A percentile compares a stretch with the other conserved stretches of the same genome.
These are phyloP conservation scores for Tetragonula carbonaria DNA, from an alignment of 2,888 invertebrate species.

Conservation along the genomic window DNA sequence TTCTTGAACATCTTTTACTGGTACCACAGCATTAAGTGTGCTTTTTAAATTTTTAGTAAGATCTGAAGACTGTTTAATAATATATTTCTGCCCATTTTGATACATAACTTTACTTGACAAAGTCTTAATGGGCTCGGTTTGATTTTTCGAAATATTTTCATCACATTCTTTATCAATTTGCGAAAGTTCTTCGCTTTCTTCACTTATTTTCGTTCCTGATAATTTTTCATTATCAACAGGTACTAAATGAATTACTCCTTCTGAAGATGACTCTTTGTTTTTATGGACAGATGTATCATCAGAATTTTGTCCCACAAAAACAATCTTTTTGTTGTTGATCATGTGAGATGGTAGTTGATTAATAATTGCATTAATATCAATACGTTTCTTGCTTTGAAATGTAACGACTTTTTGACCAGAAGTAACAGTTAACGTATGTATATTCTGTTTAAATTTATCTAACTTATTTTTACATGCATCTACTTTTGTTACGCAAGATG, in stretches of 20 bases:
- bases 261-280: constrained; percentile 27
- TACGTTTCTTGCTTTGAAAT: constrained; percentile 70
- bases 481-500: constrained; percentile 9
- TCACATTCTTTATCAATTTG: constrained; percentile 26
- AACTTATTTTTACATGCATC: constrained; percentile 21
- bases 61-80: constrained; percentile 58
- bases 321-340: constrained; percentile 71
- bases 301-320: constrained; percentile 71
- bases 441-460: constrained; percentile 34
- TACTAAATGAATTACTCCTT: constrained; percentile 29
- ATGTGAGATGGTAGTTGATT: constrained; percentile 73
- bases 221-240: constrained; percentile 26
- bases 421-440: constrained; percentile 47
- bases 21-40: not conserved
- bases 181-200: constrained; percentile 35
- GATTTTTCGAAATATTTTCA: not conserved
- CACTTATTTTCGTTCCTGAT: not conserved
- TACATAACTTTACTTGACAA: constrained; percentile 60
- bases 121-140: not conserved
- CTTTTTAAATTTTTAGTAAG: not conserved
- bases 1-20: constrained; percentile 3
- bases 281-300: constrained; percentile 35
- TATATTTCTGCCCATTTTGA: constrained; percentile 72
- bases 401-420: constrained; percentile 70
- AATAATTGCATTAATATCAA: constrained; percentile 73